Percentiles rank a stretch among this genome's conserved stretches.
Conservation (phyloP, 1,140 invertebrate genomes). For the Bombus terrestris region DNA sequence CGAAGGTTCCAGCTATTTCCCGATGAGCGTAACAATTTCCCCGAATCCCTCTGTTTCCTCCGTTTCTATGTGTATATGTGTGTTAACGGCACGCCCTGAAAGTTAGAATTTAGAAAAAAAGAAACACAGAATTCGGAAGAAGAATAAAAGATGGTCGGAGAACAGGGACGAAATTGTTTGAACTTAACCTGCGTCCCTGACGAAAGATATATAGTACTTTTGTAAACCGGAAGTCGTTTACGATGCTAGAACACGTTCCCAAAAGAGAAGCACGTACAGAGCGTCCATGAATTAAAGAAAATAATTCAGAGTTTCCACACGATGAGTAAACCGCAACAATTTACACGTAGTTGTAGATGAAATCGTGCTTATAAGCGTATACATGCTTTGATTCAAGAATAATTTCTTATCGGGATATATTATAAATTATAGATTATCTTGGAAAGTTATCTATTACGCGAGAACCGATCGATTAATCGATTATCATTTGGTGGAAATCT, state of each 20-base stretch:
- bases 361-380: neutral
- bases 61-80: neutral
- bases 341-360: neutral
- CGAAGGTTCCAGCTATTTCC: constrained; percentile 21
- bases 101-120: neutral
- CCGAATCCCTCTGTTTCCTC: neutral
- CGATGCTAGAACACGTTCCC: neutral
- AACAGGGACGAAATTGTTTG: neutral
- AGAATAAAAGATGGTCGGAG: neutral
- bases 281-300: neutral
- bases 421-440: too few relatives aligned
- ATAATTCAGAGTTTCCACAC: neutral
- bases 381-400: too few relatives aligned
- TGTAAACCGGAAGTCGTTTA: neutral
- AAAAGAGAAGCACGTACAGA: too few relatives aligned
- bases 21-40: constrained; percentile 22
- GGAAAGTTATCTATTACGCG: too few relatives aligned
- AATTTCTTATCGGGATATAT: too few relatives aligned
- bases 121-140: neutral
- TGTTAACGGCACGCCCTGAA: neutral
- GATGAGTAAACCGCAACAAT: neutral
- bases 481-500: too few relatives aligned
- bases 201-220: neutral
- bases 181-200: neutral
- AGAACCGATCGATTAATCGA: too few relatives aligned